These are phyloP conservation scores for Mus spicilegus DNA, from an alignment of 2,113 vertebrate species.

Conservation along the genomic window DNA sequence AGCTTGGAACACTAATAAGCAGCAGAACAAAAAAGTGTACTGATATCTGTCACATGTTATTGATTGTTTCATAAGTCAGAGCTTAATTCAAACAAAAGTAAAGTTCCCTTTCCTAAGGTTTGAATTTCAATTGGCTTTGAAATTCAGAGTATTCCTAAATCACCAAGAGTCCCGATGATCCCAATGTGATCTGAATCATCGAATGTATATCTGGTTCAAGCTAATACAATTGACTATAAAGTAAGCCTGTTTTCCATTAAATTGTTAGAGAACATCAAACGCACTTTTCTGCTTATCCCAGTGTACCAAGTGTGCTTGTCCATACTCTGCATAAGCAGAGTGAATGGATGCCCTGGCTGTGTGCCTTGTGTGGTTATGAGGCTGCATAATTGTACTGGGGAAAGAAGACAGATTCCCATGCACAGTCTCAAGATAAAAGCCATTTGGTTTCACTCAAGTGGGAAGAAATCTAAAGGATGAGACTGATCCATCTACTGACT, in stretches of 20 bases:
- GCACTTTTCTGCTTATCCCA: neutral
- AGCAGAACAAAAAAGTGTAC: neutral
- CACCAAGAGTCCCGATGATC: neutral
- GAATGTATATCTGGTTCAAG: neutral
- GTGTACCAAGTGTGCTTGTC: neutral
- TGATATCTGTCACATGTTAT: neutral
- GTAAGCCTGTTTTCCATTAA: neutral
- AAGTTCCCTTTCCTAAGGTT: neutral
- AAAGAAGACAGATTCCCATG: neutral
- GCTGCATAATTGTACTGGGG: neutral
- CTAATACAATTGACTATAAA: neutral
- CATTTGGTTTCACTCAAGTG: neutral
- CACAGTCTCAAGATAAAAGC: neutral
- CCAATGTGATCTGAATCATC: neutral
- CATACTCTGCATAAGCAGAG: neutral
- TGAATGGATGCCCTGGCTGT: neutral
- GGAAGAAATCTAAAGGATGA: neutral
- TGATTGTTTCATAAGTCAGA: slow-evolving; percentile 5
- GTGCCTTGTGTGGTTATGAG: neutral
- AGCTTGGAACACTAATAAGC: neutral
- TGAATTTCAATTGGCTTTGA: neutral
- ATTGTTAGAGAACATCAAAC: neutral
- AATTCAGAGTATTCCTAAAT: neutral
- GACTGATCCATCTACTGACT: neutral
- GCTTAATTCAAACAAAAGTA: slow-evolving; percentile 12